Percentiles rank a stretch among this genome's conserved stretches.
Conservation (phyloP, 2,113 vertebrate species). For the Myxocyprinus asiaticus region DNA sequence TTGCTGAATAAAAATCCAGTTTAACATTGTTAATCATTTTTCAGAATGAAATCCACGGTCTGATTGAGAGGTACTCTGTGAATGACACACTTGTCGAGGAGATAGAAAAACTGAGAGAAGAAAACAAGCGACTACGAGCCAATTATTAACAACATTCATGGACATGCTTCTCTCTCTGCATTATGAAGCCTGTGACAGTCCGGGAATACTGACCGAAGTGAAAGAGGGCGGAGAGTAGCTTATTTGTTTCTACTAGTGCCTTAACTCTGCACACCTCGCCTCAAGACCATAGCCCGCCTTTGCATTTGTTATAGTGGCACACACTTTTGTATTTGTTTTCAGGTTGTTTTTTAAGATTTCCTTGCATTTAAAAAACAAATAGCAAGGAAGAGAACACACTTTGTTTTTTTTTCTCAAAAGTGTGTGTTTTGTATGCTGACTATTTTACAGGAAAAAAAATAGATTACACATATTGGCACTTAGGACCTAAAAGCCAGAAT, state of each 20-base stretch:
- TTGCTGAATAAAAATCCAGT: not conserved
- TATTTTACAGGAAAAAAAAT: conserved; percentile 7
- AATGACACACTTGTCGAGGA: conserved; percentile 93
- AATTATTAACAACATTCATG: conserved; percentile 80
- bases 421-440: conserved; percentile 15
- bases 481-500: not conserved
- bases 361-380: conserved; percentile 34
- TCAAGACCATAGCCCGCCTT: conserved; percentile 1
- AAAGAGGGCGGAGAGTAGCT: not conserved
- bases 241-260: not conserved
- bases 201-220: not conserved
- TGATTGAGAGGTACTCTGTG: conserved; percentile 91
- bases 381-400: conserved; percentile 6
- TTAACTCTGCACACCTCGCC: conserved; percentile 2
- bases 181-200: not conserved
- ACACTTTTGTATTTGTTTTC: conserved; percentile 20
- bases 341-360: conserved; percentile 9
- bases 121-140: conserved; percentile 87
- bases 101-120: conserved; percentile 90
- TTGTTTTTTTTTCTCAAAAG: not conserved
- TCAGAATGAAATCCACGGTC: conserved; percentile 91
- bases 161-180: not conserved
- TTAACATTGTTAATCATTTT: conserved; percentile 1
- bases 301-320: conserved; percentile 37
- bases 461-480: not conserved